phyloP scores from a whole-genome alignment of 2,113 vertebrate species.

The Ginglymostoma cirratum region DNA sequence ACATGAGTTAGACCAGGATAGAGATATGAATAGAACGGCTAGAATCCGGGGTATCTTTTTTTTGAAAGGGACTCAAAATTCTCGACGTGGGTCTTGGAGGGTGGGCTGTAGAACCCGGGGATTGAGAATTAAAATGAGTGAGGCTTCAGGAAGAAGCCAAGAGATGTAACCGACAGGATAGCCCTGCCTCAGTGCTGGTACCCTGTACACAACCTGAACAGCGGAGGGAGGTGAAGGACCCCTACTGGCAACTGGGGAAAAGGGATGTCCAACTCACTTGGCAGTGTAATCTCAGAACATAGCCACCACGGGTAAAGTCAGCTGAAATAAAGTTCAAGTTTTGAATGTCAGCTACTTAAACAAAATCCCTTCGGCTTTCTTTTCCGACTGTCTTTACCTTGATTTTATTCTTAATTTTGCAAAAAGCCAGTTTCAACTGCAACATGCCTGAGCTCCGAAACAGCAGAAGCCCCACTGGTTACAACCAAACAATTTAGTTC shows the following conservation, averaged over 20 bases:
- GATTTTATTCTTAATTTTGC: neutral
- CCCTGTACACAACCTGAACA: constrained; percentile 53
- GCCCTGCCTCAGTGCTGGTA: constrained; percentile 52
- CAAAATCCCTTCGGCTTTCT: neutral
- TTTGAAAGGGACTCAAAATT: neutral
- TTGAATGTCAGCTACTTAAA: neutral
- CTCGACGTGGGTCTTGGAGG: neutral
- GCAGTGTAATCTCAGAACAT: neutral
- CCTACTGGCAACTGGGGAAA: constrained; percentile 72
- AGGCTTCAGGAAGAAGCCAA: neutral
- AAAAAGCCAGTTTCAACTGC: neutral
- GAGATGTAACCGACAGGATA: constrained; percentile 48
- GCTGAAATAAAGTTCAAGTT: neutral
- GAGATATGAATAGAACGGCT: neutral
- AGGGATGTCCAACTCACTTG: constrained; percentile 43
- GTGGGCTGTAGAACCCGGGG: neutral
- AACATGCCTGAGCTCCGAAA: neutral
- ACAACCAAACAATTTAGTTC: neutral
- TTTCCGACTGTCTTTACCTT: neutral
- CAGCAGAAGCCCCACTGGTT: neutral
- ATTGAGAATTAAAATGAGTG: too few species aligned
- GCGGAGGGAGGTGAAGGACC: constrained; percentile 68
- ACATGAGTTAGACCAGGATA: neutral
- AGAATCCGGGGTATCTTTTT: neutral
- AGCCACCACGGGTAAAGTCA: neutral